Evolutionary conservation across 2,797 vertebrate genomes (phyloP).

Genomic region (Hemibagrus guttatus): DNA sequence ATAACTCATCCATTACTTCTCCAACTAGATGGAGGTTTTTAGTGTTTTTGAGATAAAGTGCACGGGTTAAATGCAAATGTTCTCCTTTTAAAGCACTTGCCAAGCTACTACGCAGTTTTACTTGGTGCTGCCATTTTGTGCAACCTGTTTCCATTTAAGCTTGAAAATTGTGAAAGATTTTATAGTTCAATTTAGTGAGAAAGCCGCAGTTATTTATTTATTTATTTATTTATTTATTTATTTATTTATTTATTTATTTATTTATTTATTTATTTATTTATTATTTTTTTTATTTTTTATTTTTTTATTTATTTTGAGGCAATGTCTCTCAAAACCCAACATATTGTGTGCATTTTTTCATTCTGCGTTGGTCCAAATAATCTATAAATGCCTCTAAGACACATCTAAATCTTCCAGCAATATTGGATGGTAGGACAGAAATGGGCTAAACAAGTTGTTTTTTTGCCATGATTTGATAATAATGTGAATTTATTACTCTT

Average conservation of each 20-base stretch:
- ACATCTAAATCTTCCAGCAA: neutral
- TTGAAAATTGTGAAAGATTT: neutral
- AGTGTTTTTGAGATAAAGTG: neutral
- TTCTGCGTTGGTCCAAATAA: neutral
- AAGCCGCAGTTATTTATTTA: neutral
- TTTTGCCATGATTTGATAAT: constrained; percentile 40
- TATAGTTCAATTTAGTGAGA: neutral
- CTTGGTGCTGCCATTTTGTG: neutral
- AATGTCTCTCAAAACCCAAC: neutral
- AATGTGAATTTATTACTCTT: constrained; percentile 45
- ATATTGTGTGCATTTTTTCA: neutral
- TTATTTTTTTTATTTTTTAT: too few species aligned
- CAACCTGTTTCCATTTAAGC: neutral
- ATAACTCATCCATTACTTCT: neutral
- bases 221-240: neutral
- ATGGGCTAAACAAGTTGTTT: constrained; percentile 31
- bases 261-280: neutral
- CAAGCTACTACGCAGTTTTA: neutral
- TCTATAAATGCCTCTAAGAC: constrained; percentile 3
- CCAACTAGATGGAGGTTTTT: neutral
- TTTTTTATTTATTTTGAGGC: neutral
- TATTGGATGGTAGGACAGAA: neutral
- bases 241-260: neutral
- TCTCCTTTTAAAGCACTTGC: neutral
- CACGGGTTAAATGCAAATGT: neutral